Percentiles rank a stretch among this genome's conserved stretches.
Evolutionary conservation across 2,113 vertebrate species (phyloP).

Genomic region (Dascyllus trimaculatus): DNA sequence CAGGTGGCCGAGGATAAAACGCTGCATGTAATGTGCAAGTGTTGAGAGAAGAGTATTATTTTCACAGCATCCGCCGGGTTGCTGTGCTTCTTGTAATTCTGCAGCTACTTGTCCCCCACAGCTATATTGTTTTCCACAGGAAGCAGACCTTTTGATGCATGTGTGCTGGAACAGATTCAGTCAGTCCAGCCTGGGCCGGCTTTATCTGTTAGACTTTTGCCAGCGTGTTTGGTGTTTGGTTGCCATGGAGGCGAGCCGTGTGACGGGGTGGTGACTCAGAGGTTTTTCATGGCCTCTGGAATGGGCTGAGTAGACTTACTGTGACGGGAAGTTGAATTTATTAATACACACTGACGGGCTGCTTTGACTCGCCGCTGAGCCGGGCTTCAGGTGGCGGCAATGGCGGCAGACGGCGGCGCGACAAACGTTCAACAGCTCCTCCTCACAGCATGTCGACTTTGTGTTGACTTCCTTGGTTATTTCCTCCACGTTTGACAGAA

Average conservation of each 20-base stretch:
- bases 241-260: conserved; percentile 64
- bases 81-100: neutral
- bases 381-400: neutral
- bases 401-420: neutral
- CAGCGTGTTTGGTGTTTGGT: conserved; percentile 82
- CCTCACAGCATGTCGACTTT: conserved; percentile 1
- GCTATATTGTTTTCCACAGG: conserved; percentile 26
- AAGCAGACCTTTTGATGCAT: conserved; percentile 37
- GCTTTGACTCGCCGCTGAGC: neutral
- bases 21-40: no score
- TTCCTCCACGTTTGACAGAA: neutral
- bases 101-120: neutral
- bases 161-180: conserved; percentile 30
- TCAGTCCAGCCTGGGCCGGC: conserved; percentile 6
- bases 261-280: conserved; percentile 80
- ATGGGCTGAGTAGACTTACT: conserved; percentile 47
- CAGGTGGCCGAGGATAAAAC: no score
- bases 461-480: neutral
- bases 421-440: neutral
- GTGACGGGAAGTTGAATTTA: conserved; percentile 51
- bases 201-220: conserved; percentile 31
- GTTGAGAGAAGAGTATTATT: no score
- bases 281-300: conserved; percentile 49
- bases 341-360: conserved; percentile 52
- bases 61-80: neutral